A percentile compares a stretch with the other conserved stretches of the same genome.
Evolutionary conservation across 2,888 invertebrate species (phyloP).

Genomic region (Subacronicta megacephala): DNA sequence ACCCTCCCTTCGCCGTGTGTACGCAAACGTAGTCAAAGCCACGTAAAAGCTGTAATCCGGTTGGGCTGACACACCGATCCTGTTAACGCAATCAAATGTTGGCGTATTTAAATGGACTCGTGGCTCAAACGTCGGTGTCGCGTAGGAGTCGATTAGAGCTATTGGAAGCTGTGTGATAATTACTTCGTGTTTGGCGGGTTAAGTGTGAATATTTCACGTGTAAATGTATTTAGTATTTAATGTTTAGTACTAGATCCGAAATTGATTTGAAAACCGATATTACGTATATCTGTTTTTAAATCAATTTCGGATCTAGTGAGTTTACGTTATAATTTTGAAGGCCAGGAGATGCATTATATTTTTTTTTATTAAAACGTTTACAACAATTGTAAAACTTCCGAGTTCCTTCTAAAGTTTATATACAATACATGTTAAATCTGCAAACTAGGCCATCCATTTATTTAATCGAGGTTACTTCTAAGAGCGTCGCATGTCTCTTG

Average conservation of each 20-base stretch:
- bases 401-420: background rate
- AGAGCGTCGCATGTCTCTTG: constrained; percentile 57
- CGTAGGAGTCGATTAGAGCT: constrained; percentile 37
- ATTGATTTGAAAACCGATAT: too few species aligned
- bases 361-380: too few species aligned
- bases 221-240: too few species aligned
- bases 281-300: too few species aligned
- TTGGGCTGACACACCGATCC: constrained; percentile 42
- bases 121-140: constrained; percentile 28
- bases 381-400: too few species aligned
- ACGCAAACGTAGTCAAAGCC: constrained; percentile 39
- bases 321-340: too few species aligned
- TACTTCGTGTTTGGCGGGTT: constrained; percentile 15
- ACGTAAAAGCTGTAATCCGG: constrained; percentile 49
- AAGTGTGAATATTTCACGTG: too few species aligned
- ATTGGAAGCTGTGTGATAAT: constrained; percentile 33
- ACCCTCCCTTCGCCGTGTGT: constrained; percentile 27
- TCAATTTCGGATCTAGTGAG: too few species aligned
- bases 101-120: constrained; percentile 44
- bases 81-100: constrained; percentile 54
- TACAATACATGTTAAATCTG: background rate
- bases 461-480: constrained; percentile 38
- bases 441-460: constrained; percentile 15
- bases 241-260: too few species aligned
- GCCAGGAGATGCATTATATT: too few species aligned